Conservation (phyloP, 1,140 invertebrate genomes). For the Scaptomyza graminum region DNA sequence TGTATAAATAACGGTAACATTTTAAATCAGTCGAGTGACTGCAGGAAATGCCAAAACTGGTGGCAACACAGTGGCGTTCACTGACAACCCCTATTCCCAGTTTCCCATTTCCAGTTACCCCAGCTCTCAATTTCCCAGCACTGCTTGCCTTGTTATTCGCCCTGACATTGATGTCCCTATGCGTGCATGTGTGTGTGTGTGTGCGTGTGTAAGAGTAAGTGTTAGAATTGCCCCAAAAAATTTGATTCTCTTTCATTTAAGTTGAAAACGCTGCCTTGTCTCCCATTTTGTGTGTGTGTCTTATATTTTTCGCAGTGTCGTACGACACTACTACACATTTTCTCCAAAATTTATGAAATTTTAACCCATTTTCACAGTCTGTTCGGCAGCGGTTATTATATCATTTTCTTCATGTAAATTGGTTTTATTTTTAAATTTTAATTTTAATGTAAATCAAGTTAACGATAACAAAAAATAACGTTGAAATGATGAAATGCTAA, state of each 20-base stretch:
- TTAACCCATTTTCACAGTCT: slow-evolving; percentile 59
- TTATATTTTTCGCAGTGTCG: slow-evolving; percentile 27
- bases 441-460: slow-evolving; percentile 71
- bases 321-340: slow-evolving; percentile 67
- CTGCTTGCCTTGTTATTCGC: slow-evolving; percentile 31
- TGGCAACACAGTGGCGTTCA: slow-evolving; percentile 50
- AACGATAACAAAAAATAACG: slow-evolving; percentile 37
- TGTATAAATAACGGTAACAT: slow-evolving; percentile 82
- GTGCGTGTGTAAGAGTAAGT: slow-evolving; percentile 29
- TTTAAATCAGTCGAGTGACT: slow-evolving; percentile 81
- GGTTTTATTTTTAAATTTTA: slow-evolving; percentile 73
- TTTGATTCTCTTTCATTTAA: slow-evolving; percentile 71
- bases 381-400: slow-evolving; percentile 62
- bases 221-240: slow-evolving; percentile 65
- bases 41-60: slow-evolving; percentile 75
- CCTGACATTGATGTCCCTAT: slow-evolving; percentile 73
- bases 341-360: slow-evolving; percentile 79
- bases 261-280: slow-evolving; percentile 41
- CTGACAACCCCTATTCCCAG: slow-evolving; percentile 58
- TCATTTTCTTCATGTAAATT: slow-evolving; percentile 70
- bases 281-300: slow-evolving; percentile 20
- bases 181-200: slow-evolving; percentile 9
- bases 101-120: slow-evolving; percentile 3
- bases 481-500: background rate
- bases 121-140: slow-evolving; percentile 7